A percentile compares a stretch with the other conserved stretches of the same genome.
phyloP scores from a whole-genome alignment of 2,113 vertebrate species.

The Dipodomys stephensi region DNA sequence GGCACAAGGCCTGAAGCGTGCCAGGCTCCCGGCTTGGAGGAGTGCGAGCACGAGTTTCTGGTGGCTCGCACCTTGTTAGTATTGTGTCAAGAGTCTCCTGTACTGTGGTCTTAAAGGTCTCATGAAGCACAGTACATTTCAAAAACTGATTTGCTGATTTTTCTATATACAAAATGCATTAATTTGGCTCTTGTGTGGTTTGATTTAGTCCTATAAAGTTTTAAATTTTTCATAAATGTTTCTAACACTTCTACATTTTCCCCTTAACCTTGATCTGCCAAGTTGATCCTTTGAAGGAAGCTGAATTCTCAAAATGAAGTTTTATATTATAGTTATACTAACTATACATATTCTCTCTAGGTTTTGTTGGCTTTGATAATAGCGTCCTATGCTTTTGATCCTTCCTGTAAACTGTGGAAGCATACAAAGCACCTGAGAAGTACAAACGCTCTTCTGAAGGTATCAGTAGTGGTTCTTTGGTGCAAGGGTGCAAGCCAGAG shows the following conservation, averaged over 20 bases:
- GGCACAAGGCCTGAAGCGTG: neutral
- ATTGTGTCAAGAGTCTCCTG: neutral
- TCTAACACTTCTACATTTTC: conserved; percentile 33
- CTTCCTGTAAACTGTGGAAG: neutral
- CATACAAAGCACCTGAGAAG: neutral
- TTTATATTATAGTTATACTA: neutral
- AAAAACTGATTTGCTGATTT: neutral
- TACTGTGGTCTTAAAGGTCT: neutral
- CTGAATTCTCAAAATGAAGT: conserved; percentile 26
- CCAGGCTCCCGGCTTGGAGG: neutral
- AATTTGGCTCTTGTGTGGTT: neutral
- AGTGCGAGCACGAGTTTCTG: neutral
- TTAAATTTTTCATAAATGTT: conserved; percentile 37
- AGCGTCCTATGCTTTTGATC: neutral
- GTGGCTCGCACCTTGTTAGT: rapidly evolving
- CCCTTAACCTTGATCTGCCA: conserved; percentile 15
- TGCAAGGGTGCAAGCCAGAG: neutral
- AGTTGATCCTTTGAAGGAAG: conserved; percentile 36
- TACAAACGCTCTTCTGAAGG: neutral
- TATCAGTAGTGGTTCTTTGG: neutral
- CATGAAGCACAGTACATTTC: neutral
- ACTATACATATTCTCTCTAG: neutral
- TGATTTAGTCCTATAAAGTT: conserved; percentile 11
- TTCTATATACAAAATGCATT: neutral
- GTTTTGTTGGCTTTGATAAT: conserved; percentile 19